Evolutionary conservation across 2,113 vertebrate genomes (phyloP), one percentile per base, ranked within the genome.

Genomic region (Coracopsis vasa): DNA sequence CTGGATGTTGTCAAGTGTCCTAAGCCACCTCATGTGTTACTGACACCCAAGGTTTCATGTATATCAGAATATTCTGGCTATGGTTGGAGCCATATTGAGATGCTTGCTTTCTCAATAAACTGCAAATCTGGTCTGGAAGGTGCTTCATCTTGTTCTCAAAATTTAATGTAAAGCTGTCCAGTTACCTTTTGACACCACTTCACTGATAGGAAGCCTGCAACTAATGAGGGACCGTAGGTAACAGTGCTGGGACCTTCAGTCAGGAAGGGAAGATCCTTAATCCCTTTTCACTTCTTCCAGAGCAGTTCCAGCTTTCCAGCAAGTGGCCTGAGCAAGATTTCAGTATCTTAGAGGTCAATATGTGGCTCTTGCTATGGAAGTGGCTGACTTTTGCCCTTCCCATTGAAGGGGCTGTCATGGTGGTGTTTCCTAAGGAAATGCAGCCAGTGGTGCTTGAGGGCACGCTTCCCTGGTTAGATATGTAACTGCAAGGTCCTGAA

Each of bases 391-490:
- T 50, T 93, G 48, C 67, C 71, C 88, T 94, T 93, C 54, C 62
- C 31, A 27, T 85, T 74, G 69, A 87, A 79, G 44, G 3, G 61
- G 51, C n/a, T 91, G 47, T 54, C 84, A 41, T 75, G 33, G 51
- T 12, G 0, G 9, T 28, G 28, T 74, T 94, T 97, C 69, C 94
- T 96, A 93, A 94, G 92, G 91, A 95, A 96, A 91, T 2, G 20
- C n/a, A 70, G 61, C 28, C 39, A 28, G 31, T 1, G 2, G 48
- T 47, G 45, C 27, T 53, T 24, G 45, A 69, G 62, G 60, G 65
- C 31, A 56, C 1, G 3, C 11, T 95, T 95, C 89, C 89, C 86
- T 48, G 61, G 50, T 39, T 81, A 47, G 24, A 72, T 33, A 16
- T 16, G 61, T n/a, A 72, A 48, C 65, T 2, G 5, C 8, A 5